Percentiles rank a stretch among this genome's conserved stretches.
These are phyloP conservation scores for Urocitellus parryii DNA, from an alignment of 2,113 vertebrate species.

Conservation along the genomic window DNA sequence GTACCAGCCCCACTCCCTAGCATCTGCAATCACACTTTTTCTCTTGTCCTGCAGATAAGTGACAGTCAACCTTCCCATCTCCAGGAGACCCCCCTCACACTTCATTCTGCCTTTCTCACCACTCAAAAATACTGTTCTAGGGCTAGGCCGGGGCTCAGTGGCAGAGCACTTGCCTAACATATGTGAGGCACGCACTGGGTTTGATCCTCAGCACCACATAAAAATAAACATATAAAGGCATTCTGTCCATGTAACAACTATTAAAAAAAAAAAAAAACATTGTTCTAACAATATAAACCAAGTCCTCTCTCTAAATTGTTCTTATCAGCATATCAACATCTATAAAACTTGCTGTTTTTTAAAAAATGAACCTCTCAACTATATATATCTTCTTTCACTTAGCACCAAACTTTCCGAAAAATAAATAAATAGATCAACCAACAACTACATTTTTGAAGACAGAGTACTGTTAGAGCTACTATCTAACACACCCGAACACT, in stretches of 20 bases:
- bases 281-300: background rate
- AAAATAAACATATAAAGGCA: too few species aligned
- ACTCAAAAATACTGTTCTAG: background rate
- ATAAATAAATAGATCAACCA: background rate
- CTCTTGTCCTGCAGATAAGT: background rate
- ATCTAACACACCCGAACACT: background rate
- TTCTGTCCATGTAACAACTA: too few species aligned
- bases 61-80: background rate
- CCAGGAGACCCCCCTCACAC: background rate
- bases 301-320: background rate
- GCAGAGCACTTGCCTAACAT: too few species aligned
- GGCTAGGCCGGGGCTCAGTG: too few species aligned
- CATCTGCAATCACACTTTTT: background rate
- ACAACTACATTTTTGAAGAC: background rate
- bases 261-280: background rate
- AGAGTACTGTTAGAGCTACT: background rate
- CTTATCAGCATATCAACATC: background rate
- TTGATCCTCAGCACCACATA: too few species aligned
- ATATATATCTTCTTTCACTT: background rate
- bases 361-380: background rate
- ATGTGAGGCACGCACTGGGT: too few species aligned
- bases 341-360: conserved; percentile 3
- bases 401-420: background rate
- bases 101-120: background rate
- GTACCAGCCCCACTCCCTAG: background rate